phyloP scores from a whole-genome alignment of 1,140 invertebrate genomes.

The Listronotus bonariensis region DNA sequence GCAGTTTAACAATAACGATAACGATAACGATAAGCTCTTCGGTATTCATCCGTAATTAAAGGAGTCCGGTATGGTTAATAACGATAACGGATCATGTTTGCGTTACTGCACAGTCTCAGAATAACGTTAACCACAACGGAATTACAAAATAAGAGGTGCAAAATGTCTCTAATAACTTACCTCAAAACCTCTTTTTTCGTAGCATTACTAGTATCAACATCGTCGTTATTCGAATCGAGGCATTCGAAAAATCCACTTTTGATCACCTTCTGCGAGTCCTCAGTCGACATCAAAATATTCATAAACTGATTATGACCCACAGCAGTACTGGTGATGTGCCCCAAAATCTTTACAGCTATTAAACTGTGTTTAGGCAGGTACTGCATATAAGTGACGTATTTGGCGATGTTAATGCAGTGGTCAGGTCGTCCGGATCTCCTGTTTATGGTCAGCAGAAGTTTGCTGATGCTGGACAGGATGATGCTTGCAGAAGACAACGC shows the following conservation, averaged over 20 bases:
- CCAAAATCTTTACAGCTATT: conserved; percentile 72
- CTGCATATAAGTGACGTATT: conserved; percentile 74
- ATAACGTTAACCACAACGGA: too few relatives aligned
- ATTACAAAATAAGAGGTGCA: too few relatives aligned
- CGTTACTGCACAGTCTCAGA: too few relatives aligned
- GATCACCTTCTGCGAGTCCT: conserved; percentile 43
- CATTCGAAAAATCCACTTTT: conserved; percentile 89
- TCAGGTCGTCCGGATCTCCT: conserved; percentile 74
- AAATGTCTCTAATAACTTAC: too few relatives aligned
- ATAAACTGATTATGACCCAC: conserved; percentile 68
- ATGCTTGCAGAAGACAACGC: conserved; percentile 59
- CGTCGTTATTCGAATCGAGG: conserved; percentile 69
- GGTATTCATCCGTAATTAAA: too few relatives aligned
- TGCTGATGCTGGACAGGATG: conserved; percentile 75
- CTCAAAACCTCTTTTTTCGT: conserved; percentile 71
- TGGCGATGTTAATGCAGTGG: conserved; percentile 78
- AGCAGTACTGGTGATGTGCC: conserved; percentile 68
- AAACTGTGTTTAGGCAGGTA: conserved; percentile 72
- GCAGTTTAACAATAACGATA: too few relatives aligned
- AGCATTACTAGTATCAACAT: conserved; percentile 39
- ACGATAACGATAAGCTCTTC: too few relatives aligned
- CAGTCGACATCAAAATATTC: conserved; percentile 62
- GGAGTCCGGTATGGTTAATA: too few relatives aligned
- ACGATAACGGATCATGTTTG: too few relatives aligned
- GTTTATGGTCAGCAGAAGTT: conserved; percentile 83